These are phyloP conservation scores for Alouatta palliata DNA, from an alignment of 2,113 vertebrate species.

Conservation along the genomic window DNA sequence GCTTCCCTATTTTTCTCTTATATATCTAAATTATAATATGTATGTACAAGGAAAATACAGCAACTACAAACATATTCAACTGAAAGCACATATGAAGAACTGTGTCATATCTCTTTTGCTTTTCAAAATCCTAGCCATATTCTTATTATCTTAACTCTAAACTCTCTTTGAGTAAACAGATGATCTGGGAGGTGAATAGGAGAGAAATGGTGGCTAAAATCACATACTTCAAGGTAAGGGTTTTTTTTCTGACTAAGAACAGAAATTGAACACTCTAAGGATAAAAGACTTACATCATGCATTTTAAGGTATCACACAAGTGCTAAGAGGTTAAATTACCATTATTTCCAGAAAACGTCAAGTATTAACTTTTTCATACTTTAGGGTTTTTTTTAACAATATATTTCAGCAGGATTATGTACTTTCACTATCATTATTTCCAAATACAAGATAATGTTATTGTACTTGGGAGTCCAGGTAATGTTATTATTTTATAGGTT, in stretches of 20 bases:
- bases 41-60: background rate
- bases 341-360: conserved; percentile 37
- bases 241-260: conserved; percentile 1
- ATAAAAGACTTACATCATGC: conserved; percentile 1
- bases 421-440: conserved; percentile 38
- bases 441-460: background rate
- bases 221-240: background rate
- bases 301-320: background rate
- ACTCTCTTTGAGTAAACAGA: conserved; percentile 4
- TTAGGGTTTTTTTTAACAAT: background rate
- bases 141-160: conserved; percentile 22
- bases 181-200: conserved; percentile 20
- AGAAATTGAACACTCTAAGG: conserved; percentile 14
- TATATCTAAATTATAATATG: background rate
- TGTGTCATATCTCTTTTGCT: background rate
- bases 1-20: background rate
- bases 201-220: background rate
- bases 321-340: background rate
- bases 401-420: background rate
- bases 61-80: background rate
- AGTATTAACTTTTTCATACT: background rate
- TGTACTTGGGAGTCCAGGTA: background rate
- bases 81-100: background rate
- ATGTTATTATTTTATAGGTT: background rate
- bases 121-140: conserved; percentile 44